phyloP scores from a whole-genome alignment of 2,797 vertebrate species.

The Hypotaenidia philippensis region DNA sequence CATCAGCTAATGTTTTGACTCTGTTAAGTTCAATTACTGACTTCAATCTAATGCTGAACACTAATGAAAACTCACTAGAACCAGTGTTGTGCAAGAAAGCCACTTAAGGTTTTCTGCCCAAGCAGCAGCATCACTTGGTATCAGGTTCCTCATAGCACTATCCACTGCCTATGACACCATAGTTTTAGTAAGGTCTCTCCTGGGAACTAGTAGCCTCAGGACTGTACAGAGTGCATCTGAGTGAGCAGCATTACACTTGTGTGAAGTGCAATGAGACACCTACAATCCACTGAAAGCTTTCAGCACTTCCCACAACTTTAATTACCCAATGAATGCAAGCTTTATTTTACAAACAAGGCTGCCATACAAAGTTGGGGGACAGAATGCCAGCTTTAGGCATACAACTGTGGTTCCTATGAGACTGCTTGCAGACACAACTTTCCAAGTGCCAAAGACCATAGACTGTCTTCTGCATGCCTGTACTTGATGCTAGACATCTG shows the following conservation, averaged over 20 bases:
- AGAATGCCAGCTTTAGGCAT: not conserved
- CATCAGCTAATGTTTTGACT: not conserved
- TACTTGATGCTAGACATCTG: not conserved
- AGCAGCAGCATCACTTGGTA: not conserved
- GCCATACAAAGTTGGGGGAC: not conserved
- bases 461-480: not conserved
- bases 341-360: not conserved
- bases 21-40: not conserved
- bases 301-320: not conserved
- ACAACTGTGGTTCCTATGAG: not conserved
- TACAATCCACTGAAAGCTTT: not conserved
- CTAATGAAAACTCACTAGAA: not conserved
- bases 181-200: not conserved
- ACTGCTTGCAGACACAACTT: not conserved
- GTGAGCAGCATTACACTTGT: not conserved
- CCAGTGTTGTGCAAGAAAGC: not conserved
- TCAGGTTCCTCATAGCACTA: accelerated
- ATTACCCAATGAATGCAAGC: not conserved
- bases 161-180: not conserved
- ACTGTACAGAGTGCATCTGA: not conserved
- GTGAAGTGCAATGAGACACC: not conserved
- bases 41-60: not conserved
- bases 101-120: not conserved
- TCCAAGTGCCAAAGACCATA: not conserved
- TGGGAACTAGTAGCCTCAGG: not conserved